Conservation (phyloP, 1,140 invertebrate species). For the Pygmarrhopalites habei region DNA sequence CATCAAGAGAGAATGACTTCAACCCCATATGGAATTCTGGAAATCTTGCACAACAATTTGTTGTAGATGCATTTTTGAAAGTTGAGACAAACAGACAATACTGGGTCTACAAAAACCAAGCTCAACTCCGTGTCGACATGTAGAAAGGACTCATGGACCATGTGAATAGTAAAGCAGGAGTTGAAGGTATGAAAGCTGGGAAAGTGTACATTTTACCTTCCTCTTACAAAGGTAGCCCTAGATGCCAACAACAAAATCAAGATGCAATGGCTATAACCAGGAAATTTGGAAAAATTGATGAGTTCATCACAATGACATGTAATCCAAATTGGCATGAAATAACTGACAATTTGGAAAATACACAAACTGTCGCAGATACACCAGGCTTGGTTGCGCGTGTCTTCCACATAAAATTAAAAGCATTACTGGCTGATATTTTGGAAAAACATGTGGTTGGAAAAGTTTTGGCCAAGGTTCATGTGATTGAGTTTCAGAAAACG, state of each 20-base stretch:
- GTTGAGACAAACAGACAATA: conserved; percentile 40
- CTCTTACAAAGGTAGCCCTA: conserved; percentile 38
- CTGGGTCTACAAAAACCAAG: conserved; percentile 39
- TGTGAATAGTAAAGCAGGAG: conserved; percentile 11
- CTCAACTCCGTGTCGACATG: conserved; percentile 37
- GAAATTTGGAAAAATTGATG: conserved; percentile 44
- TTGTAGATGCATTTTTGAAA: conserved; percentile 41
- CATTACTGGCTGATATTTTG: conserved; percentile 39
- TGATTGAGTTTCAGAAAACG: conserved; percentile 35
- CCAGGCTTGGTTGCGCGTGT: conserved; percentile 47
- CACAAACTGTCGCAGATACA: conserved; percentile 35
- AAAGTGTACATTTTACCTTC: conserved; percentile 27
- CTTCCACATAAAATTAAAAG: conserved; percentile 46
- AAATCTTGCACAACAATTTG: conserved; percentile 41
- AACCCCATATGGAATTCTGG: conserved; percentile 28
- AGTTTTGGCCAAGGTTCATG: conserved; percentile 28
- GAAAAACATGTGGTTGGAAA: conserved; percentile 38
- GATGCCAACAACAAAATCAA: conserved; percentile 42
- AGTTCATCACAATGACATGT: conserved; percentile 48
- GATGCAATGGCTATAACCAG: conserved; percentile 45
- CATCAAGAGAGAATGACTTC: conserved; percentile 15
- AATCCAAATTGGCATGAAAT: conserved; percentile 47
- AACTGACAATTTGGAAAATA: conserved; percentile 20
- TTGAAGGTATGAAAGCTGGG: conserved; percentile 9
- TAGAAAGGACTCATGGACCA: conserved; percentile 39